These are phyloP conservation scores for Aleiodes sp. DNA, from an alignment of 1,140 invertebrate species.

Conservation along the genomic window DNA sequence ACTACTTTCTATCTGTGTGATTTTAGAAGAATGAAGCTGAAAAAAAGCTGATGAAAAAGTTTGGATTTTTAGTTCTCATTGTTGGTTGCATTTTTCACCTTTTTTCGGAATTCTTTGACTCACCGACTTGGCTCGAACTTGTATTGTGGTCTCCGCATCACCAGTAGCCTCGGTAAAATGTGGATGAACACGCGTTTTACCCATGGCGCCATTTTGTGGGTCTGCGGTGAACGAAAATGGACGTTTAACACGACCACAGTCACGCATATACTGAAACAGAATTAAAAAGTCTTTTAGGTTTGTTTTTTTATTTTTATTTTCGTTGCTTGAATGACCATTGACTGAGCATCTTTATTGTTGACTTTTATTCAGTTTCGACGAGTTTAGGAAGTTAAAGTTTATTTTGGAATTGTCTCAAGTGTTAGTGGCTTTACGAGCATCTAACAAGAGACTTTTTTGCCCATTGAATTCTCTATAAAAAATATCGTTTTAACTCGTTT, in stretches of 20 bases:
- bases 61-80: too few relatives aligned
- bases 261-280: constrained; percentile 86
- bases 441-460: too few relatives aligned
- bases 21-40: not conserved
- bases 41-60: not conserved
- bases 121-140: constrained; percentile 80
- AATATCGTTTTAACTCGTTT: too few relatives aligned
- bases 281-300: not conserved
- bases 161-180: constrained; percentile 84
- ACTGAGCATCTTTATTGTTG: too few relatives aligned
- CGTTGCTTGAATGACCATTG: too few relatives aligned
- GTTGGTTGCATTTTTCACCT: too few relatives aligned
- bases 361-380: too few relatives aligned
- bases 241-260: constrained; percentile 98
- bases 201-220: constrained; percentile 94
- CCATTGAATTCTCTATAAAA: too few relatives aligned
- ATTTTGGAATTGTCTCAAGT: too few relatives aligned
- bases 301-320: constrained; percentile 1
- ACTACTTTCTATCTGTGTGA: not conserved
- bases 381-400: too few relatives aligned
- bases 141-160: constrained; percentile 85
- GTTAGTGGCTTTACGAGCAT: too few relatives aligned
- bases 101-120: too few relatives aligned
- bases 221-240: constrained; percentile 95
- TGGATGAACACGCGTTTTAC: constrained; percentile 91